Percentiles rank a stretch among this genome's conserved stretches.
Conservation (phyloP, 1,140 invertebrate species). For the Microplitis mediator region DNA sequence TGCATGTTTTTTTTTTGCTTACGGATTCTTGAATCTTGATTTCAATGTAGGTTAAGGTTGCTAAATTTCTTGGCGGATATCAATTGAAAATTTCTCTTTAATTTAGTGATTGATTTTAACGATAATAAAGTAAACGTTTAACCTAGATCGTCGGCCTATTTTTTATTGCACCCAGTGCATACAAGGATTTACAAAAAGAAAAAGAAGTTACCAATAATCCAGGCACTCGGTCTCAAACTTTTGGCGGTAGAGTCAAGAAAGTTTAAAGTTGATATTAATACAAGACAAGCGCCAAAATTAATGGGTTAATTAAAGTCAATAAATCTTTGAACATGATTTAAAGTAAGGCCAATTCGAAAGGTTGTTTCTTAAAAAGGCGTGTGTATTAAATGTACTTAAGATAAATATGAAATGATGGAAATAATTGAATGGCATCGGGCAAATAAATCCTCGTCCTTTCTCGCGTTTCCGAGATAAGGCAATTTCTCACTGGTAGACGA, state of each 20-base stretch:
- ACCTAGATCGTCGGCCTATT: background rate
- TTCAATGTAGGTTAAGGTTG: slow-evolving; percentile 15
- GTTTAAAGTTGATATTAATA: too few species aligned
- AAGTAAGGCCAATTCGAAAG: background rate
- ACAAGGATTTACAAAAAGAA: too few species aligned
- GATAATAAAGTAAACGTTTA: background rate
- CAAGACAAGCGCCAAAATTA: too few species aligned
- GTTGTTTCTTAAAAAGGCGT: background rate
- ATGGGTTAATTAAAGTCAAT: too few species aligned
- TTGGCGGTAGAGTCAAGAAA: too few species aligned
- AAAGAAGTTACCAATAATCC: too few species aligned
- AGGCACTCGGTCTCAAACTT: too few species aligned
- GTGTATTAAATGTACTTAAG: background rate
- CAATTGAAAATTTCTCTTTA: slow-evolving; percentile 7
- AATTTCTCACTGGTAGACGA: slow-evolving; percentile 20
- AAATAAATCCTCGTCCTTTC: slow-evolving; percentile 11
- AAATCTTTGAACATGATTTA: background rate
- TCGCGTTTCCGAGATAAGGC: slow-evolving; percentile 6
- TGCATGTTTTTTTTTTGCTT: background rate
- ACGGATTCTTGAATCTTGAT: background rate
- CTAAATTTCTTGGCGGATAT: background rate
- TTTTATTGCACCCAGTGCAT: background rate
- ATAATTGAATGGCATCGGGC: slow-evolving; percentile 10
- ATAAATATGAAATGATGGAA: slow-evolving; percentile 9
- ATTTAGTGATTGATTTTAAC: slow-evolving; percentile 5